Evolutionary conservation across 2,888 invertebrate species (phyloP).

Genomic region (Galeruca laticollis): DNA sequence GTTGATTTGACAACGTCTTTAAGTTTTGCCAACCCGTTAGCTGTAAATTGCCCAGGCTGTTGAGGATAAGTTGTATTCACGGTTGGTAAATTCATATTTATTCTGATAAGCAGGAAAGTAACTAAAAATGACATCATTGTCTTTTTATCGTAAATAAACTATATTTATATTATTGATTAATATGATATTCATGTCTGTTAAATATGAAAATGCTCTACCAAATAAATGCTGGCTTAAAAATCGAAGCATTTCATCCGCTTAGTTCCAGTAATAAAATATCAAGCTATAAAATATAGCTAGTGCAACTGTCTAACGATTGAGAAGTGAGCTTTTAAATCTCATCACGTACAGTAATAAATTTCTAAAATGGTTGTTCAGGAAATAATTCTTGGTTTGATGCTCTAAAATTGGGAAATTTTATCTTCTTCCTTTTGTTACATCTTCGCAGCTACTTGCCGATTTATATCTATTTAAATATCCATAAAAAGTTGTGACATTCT

Average conservation of each 20-base stretch:
- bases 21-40: too few relatives aligned
- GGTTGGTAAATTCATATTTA: too few relatives aligned
- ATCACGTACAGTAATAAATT: constrained; percentile 6
- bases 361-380: not conserved
- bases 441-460: not conserved
- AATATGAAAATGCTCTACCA: not conserved
- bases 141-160: too few relatives aligned
- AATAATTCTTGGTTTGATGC: not conserved
- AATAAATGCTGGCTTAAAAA: not conserved
- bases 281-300: not conserved
- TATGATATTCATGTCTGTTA: not conserved
- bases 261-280: not conserved
- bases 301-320: not conserved
- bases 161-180: too few relatives aligned
- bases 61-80: too few relatives aligned
- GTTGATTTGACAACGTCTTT: too few relatives aligned
- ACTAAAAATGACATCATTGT: too few relatives aligned
- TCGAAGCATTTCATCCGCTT: not conserved
- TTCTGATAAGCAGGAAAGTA: too few relatives aligned
- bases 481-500: not conserved
- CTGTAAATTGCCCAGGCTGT: too few relatives aligned
- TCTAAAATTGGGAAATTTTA: constrained; percentile 1
- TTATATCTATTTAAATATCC: constrained; percentile 1
- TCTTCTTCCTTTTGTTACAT: constrained; percentile 1
- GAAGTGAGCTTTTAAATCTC: constrained; percentile 4